phyloP scores from a whole-genome alignment of 2,797 vertebrate genomes.

The Tokudaia muenninki region DNA sequence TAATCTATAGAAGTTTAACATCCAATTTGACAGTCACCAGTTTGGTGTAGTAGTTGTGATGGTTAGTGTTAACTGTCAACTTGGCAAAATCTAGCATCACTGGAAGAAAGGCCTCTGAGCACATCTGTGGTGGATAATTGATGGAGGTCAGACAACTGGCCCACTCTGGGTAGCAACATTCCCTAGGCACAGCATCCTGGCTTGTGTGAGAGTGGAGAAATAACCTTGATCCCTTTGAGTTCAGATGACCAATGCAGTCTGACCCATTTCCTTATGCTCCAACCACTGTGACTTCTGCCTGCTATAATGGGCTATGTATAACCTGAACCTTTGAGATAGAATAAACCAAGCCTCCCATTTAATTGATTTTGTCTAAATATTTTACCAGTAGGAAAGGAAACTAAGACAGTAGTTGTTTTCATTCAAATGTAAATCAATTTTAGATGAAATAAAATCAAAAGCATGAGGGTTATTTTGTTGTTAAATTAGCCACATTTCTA shows the following conservation, averaged over 20 bases:
- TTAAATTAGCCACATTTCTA: constrained; percentile 30
- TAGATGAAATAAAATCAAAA: constrained; percentile 7
- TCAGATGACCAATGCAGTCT: not conserved
- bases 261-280: not conserved
- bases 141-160: not conserved
- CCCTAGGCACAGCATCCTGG: not conserved
- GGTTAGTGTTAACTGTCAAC: not conserved
- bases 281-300: not conserved
- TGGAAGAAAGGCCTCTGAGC: not conserved
- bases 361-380: not conserved
- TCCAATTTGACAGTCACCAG: not conserved
- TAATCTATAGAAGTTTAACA: not conserved
- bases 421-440: constrained; percentile 48
- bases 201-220: not conserved
- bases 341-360: not conserved
- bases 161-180: not conserved
- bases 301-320: not conserved
- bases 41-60: not conserved
- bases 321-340: not conserved
- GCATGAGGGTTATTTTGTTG: not conserved
- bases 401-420: not conserved
- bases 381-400: not conserved
- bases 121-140: not conserved
- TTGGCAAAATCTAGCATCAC: not conserved
- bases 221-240: not conserved